Conservation (phyloP, 2,113 vertebrate genomes). For the Myotis brandtii region DNA sequence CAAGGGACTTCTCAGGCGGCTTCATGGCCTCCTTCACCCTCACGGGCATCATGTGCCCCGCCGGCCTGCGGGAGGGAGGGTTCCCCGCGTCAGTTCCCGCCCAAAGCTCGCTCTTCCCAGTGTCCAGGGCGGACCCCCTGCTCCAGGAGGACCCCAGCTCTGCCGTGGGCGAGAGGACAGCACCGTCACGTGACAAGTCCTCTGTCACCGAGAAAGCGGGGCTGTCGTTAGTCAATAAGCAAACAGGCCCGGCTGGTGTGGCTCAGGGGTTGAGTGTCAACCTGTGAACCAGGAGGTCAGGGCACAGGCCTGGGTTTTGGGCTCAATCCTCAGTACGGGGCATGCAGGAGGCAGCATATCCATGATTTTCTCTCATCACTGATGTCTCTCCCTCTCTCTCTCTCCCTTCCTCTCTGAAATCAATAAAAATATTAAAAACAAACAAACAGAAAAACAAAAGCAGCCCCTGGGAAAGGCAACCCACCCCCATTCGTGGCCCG, state of each 20-base stretch:
- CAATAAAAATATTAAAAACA: no score
- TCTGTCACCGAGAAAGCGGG: background rate
- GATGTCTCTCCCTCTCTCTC: no score
- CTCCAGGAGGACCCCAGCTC: accelerated
- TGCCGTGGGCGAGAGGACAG: accelerated
- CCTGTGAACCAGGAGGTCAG: no score
- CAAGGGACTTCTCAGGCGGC: background rate
- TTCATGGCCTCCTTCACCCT: slow-evolving; percentile 86
- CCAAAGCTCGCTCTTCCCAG: background rate
- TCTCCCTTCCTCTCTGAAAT: no score
- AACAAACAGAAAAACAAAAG: no score
- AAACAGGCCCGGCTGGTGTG: background rate
- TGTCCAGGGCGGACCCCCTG: background rate
- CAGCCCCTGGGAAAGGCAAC: no score
- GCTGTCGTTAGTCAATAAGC: accelerated
- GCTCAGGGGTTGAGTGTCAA: accelerated
- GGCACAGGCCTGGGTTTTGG: no score
- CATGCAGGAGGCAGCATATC: no score
- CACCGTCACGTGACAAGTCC: accelerated
- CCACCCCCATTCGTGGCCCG: no score
- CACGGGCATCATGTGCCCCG: slow-evolving; percentile 88
- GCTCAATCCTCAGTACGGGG: no score
- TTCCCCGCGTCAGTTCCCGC: background rate
- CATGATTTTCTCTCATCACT: no score
- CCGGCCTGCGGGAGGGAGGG: accelerated